Evolutionary conservation across 2,888 invertebrate genomes (phyloP), one percentile per base, ranked within the genome.

Genomic region (Drosophila neonasuta): DNA sequence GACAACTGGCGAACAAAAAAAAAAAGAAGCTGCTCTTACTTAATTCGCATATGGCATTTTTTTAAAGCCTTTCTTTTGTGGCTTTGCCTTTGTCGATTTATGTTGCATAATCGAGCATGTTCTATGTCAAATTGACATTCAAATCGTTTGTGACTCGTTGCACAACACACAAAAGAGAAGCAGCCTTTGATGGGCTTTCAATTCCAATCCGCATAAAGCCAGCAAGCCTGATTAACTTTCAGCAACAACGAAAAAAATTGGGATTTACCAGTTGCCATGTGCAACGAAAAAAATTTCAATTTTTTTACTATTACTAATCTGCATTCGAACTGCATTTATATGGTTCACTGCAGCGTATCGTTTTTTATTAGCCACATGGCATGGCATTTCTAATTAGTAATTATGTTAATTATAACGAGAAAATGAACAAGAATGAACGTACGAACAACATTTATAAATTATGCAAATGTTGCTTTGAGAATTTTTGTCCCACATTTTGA

Each of bases 391-490:
- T 42, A 59, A 71, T 72, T 72, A 36, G 56, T 63, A 36, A 59
- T 66, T 49, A 66, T 59, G 55, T 46, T 52, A 74, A 74, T 45
- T 15, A 45, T 44, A 10, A 42, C 39, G 15, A 41, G 39, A 13
- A 6, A 41, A 15, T 8, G 39, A 48, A 34, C 13, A 13, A 15
- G 39, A 5, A 15, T 15, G 7, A 41, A 13, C 39, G 39, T 41
- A 30, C 36, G 36, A 56, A 42, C 20, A 48, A 20, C 34, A 10
- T 36, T 65, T 51, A 65, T 79, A 69, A 80, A 77, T 79, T 86
- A 86, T 83, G 83, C 70, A 80, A 83, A 83, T 80, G 13, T 48
- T 61, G 7, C 32, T 56, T 49, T 11, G 52, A 68, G 24, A 24
- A 24, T 71, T 58, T 68, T 67, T 72, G 61, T 65, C 63, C 77